Evolutionary conservation across 1,140 invertebrate genomes (phyloP), one percentile per base, ranked within the genome.

Genomic region (Pogonognathellus flavescens): DNA sequence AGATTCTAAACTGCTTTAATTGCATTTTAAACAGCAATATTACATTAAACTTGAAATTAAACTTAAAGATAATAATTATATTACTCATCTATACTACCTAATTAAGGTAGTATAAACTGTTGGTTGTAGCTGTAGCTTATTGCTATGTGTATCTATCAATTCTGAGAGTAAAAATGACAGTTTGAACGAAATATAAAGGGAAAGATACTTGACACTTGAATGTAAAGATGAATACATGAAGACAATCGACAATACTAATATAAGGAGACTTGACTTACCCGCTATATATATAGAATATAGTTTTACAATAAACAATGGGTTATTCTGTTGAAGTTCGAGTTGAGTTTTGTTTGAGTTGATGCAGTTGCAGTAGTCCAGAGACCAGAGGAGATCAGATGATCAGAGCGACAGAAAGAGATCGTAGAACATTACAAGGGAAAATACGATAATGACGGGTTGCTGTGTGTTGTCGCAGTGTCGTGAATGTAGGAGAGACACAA

Each of bases 291-390:
- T 59, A 59, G 5, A 16, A 14, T 0, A 55, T 1, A 14, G 53
- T 55, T 1, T 14, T 55, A 9, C 60, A 66, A 6, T 66, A 25
- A 66, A 25, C 60, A 41, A 41, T 66, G n/a, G 13, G 6, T 31
- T 25, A 25, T 20, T 66, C 22, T 18, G n/a, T 41, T 60, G 62
- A 66, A 52, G 49, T 57, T 82, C 18, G 16, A 20, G 52, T 82
- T 55, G 80, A 55, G 55, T 82, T 52, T 50, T 25, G 22, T 57
- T 57, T 82, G 52, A 16, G 55, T 22, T 55, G 50, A 59, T 55
- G 53, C 55, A 82, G 49, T 41, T 57, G 53, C 55, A 82, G 80
- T 31, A 82, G 53, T 53, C 22, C 50, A 57, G 80, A 82, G 55
- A n/a, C n/a, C n/a, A n/a, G n/a, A 82, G 5, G 66, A 31, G 66